Base-by-base conservation (phyloP, 2,113 vertebrate genomes). In the Indicator maculatus region DNA sequence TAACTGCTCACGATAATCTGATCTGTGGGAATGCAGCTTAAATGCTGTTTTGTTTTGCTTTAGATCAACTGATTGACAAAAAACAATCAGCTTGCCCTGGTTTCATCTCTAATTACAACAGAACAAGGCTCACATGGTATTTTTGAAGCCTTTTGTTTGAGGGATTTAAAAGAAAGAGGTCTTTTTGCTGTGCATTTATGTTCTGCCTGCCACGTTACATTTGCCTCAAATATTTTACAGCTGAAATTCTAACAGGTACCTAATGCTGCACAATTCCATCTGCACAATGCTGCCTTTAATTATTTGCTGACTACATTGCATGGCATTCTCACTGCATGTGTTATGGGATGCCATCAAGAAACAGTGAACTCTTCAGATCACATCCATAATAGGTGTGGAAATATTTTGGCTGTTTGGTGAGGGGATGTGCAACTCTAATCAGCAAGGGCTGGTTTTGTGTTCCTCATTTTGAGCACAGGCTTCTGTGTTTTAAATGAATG, bases 161-260 rank as follows among this genome's bases (percentile, higher is more conserved):
- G 27, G 89, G 18, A 67, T 77, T 90, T 94, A 58, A 56, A 56
- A 23, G 17, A 88, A 65, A 18, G 87, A 85, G 13, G 36, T 14
- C 11, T 52, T 28, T 66, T 88, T 44, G 50, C 27, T n/a, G 83
- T 78, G 80, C 55, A 19, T 50, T 71, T 53, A 41, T 41, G 15
- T 61, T 75, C 33, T 95, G 12, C 26, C 27, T 83, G 72, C 24
- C 39, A 75, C 20, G 9, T 28, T 66, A 27, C 9, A 16, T 64
- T 85, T 47, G 38, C 63, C 12, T 89, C 27, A 58, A 83, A 38
- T 59, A 77, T 64, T 86, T 73, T 73, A 60, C 58, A 53, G 24
- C n/a, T 87, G 78, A 93, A 94, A 88, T 56, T 30, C 84, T 65
- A 74, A 23, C 30, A 61, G 30, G 30, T 36, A 77, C 12, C 21